A percentile compares a stretch with the other conserved stretches of the same genome.
These are phyloP conservation scores for Arrhopalites spinosus DNA, from an alignment of 2,888 invertebrate genomes.

Conservation along the genomic window DNA sequence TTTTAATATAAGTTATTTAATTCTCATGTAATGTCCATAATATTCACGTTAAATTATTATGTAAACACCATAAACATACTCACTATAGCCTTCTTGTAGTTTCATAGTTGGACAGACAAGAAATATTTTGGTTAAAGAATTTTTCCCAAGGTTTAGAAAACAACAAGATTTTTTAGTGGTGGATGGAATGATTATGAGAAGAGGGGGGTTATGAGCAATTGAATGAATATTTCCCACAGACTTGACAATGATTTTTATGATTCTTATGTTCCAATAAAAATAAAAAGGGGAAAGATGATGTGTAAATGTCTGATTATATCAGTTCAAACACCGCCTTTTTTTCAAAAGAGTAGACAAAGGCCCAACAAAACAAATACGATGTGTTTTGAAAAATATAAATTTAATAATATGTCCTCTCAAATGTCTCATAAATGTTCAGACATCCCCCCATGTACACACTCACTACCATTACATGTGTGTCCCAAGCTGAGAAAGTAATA, in stretches of 20 bases:
- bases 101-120: too few relatives aligned
- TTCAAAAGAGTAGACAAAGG: too few relatives aligned
- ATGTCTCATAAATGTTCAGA: constrained; percentile 22
- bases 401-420: constrained; percentile 11
- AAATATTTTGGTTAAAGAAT: too few relatives aligned
- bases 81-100: too few relatives aligned
- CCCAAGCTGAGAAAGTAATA: constrained; percentile 24
- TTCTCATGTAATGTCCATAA: too few relatives aligned
- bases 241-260: too few relatives aligned
- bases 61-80: not conserved
- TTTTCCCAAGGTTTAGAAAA: too few relatives aligned
- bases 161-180: too few relatives aligned
- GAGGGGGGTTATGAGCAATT: not conserved
- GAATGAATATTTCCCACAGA: too few relatives aligned
- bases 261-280: not conserved
- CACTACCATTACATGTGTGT: not conserved
- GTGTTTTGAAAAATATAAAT: not conserved
- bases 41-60: too few relatives aligned
- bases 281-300: not conserved
- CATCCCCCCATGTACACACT: not conserved
- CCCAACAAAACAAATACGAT: too few relatives aligned
- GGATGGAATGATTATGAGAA: not conserved
- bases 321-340: not conserved
- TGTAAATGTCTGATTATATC: constrained; percentile 16
- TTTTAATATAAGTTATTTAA: too few relatives aligned